Percentiles rank a stretch among this genome's conserved stretches.
Conservation (phyloP, 2,113 vertebrate genomes). For the Coturnix japonica region DNA sequence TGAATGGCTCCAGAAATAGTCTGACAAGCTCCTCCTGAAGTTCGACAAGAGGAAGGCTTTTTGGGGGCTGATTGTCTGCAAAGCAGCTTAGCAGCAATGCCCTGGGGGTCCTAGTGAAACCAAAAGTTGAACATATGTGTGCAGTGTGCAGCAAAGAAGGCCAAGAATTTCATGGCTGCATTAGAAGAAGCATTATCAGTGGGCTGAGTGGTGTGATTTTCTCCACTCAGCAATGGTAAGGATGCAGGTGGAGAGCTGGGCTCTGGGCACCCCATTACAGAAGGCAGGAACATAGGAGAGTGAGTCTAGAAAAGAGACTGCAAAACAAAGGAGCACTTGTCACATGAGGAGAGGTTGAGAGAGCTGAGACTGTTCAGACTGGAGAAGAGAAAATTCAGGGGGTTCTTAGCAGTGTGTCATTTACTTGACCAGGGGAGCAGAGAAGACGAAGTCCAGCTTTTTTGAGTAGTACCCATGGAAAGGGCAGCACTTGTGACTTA, state of each 20-base stretch:
- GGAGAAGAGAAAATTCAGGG: too few species aligned
- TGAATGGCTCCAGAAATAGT: background rate
- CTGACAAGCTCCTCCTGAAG: background rate
- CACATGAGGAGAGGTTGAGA: too few species aligned
- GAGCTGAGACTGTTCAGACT: too few species aligned
- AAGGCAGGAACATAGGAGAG: rapidly evolving
- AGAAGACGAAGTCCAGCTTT: background rate
- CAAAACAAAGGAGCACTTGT: background rate
- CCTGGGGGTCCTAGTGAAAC: background rate
- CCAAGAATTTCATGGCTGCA: background rate
- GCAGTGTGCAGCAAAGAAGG: background rate
- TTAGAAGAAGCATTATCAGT: background rate
- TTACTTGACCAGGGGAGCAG: background rate
- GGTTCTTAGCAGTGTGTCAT: too few species aligned
- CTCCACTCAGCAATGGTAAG: background rate
- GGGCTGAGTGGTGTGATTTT: background rate
- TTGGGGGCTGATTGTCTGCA: background rate
- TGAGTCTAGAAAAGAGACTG: background rate
- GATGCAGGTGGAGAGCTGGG: background rate
- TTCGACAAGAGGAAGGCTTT: background rate
- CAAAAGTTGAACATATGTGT: too few species aligned
- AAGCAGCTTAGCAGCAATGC: background rate
- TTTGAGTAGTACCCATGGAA: background rate
- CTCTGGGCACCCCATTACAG: background rate
- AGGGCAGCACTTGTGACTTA: background rate